Conservation (phyloP, 2,797 vertebrate species). For the Gallirallus australis region DNA sequence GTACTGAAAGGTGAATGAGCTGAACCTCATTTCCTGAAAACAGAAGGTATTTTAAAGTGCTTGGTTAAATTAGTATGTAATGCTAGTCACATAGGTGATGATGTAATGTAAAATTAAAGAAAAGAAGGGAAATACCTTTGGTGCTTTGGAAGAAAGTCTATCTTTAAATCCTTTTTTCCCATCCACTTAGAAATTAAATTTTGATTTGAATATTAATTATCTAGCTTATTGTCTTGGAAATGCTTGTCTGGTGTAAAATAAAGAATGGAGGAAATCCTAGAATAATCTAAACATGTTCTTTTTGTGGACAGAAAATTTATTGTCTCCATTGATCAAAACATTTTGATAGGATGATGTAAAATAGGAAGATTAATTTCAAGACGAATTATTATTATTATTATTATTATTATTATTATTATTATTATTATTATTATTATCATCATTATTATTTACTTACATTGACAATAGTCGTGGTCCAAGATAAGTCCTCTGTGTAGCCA, state of each 20-base stretch:
- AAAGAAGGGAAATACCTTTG: not conserved
- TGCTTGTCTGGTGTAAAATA: not conserved
- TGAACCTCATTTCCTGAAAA: not conserved
- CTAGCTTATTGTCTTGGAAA: not conserved
- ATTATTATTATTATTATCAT: no score
- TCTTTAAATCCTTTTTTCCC: not conserved
- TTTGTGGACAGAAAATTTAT: not conserved
- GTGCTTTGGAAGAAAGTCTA: not conserved
- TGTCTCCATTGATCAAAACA: not conserved
- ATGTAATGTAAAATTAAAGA: not conserved
- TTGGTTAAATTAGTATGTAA: not conserved
- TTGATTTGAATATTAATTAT: not conserved
- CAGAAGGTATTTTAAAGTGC: not conserved
- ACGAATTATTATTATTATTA: no score
- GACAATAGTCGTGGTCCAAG: not conserved
- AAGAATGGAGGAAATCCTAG: not conserved
- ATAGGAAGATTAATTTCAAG: not conserved
- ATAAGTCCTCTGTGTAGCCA: not conserved
- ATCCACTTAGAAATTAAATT: not conserved
- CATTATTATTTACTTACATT: no score
- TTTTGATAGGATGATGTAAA: not conserved
- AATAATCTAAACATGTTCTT: not conserved
- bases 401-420: no score
- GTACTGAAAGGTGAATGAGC: not conserved
- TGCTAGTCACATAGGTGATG: not conserved